A percentile compares a stretch with the other conserved stretches of the same genome.
These are phyloP conservation scores for Drosophila equinoxialis DNA, from an alignment of 1,140 invertebrate genomes.

Conservation along the genomic window DNA sequence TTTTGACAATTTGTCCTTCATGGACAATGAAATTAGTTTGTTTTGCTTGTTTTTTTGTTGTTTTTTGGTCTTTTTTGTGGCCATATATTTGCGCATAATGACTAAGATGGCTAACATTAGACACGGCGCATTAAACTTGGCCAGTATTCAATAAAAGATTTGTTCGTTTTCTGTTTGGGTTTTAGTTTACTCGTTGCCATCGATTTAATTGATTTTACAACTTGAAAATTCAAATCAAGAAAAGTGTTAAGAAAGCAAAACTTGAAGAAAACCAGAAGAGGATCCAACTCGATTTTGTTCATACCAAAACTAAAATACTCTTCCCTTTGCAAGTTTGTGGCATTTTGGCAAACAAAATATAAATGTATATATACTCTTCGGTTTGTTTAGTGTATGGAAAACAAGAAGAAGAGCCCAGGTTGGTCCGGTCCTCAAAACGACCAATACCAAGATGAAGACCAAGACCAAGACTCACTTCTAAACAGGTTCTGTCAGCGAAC, in stretches of 20 bases:
- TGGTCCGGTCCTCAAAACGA: constrained; percentile 1
- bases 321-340: background rate
- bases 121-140: constrained; percentile 70
- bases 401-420: background rate
- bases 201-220: constrained; percentile 72
- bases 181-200: constrained; percentile 22
- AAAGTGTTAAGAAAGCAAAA: constrained; percentile 71
- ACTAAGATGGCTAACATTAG: constrained; percentile 73
- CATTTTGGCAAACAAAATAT: background rate
- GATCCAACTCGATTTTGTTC: background rate
- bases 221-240: constrained; percentile 71
- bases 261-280: constrained; percentile 23
- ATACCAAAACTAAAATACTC: background rate
- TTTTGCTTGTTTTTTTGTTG: background rate
- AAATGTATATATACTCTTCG: background rate
- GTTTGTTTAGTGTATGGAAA: background rate
- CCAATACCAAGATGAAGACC: background rate
- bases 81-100: constrained; percentile 74
- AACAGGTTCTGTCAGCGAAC: constrained; percentile 77
- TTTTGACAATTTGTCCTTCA: constrained; percentile 2
- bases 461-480: constrained; percentile 24
- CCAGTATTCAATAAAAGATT: constrained; percentile 4
- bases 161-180: constrained; percentile 26
- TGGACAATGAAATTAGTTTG: constrained; percentile 6
- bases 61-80: background rate